Conservation (phyloP, 2,113 vertebrate genomes). For the Onychostruthus taczanowskii region DNA sequence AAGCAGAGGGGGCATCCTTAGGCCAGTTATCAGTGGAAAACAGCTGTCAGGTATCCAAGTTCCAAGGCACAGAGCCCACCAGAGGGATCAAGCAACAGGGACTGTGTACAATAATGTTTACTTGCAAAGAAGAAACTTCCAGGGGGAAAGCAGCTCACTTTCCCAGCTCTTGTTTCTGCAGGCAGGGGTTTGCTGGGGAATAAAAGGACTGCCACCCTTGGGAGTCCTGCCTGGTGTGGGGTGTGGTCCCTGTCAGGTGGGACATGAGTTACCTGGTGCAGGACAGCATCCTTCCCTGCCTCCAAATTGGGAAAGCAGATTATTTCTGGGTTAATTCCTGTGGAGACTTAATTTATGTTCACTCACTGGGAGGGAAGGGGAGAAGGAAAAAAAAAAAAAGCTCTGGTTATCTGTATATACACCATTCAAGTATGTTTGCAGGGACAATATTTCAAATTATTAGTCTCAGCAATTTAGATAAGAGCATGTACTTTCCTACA, state of each 20-base stretch:
- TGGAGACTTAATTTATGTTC: not conserved
- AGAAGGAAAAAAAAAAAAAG: not conserved
- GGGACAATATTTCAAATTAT: slow-evolving; percentile 40
- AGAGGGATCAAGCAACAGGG: not conserved
- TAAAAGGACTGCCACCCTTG: not conserved
- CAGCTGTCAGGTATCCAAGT: not conserved
- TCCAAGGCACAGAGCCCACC: not conserved
- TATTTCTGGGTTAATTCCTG: not conserved
- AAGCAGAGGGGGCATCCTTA: slow-evolving; percentile 39
- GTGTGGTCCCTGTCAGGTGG: not conserved
- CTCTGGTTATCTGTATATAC: not conserved
- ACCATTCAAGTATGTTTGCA: not conserved
- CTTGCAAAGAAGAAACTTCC: not conserved
- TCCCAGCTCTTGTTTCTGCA: not conserved
- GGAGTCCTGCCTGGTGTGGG: not conserved
- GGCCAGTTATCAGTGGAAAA: not conserved
- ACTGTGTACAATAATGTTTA: not conserved
- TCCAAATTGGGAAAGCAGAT: not conserved
- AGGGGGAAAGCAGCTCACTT: not conserved
- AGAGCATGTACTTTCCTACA: not conserved
- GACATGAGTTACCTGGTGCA: not conserved
- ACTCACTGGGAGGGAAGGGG: not conserved
- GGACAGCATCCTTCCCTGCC: not conserved
- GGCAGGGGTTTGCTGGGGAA: not conserved
- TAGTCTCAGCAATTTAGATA: slow-evolving; percentile 49